Conservation (phyloP, 2,888 invertebrate species). For the Andrena fulva region DNA sequence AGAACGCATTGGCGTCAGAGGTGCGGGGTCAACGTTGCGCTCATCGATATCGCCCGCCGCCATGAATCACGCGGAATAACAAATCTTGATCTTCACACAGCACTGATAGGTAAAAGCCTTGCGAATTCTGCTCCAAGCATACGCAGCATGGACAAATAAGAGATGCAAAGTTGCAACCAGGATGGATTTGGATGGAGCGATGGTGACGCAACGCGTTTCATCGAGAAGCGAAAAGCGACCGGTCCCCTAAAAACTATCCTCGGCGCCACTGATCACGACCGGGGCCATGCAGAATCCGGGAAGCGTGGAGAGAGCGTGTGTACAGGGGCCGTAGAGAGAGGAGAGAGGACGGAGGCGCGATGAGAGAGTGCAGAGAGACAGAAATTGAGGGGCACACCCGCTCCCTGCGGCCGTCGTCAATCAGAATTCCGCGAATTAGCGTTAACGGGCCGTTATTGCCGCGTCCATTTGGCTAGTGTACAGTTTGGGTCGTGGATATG, state of each 20-base stretch:
- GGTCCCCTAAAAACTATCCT: constrained; percentile 18
- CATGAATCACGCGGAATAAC: neutral
- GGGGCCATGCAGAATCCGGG: constrained; percentile 40
- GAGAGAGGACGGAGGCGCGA: constrained; percentile 34
- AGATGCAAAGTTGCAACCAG: neutral
- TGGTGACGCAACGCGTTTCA: neutral
- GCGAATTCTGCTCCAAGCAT: no score
- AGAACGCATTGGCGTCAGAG: constrained; percentile 46
- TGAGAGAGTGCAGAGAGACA: constrained; percentile 58
- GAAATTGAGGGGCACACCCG: constrained; percentile 72
- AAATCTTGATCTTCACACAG: neutral
- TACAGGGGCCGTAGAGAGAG: constrained; percentile 26
- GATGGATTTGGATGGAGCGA: neutral
- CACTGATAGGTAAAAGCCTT: neutral
- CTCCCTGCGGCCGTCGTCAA: constrained; percentile 82
- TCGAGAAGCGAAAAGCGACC: neutral
- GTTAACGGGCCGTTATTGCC: constrained; percentile 85
- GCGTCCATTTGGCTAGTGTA: constrained; percentile 85
- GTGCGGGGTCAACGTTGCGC: constrained; percentile 2
- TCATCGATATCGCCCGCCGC: neutral
- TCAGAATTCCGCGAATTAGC: constrained; percentile 85
- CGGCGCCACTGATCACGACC: constrained; percentile 33
- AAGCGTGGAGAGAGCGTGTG: constrained; percentile 54
- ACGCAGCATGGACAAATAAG: neutral
- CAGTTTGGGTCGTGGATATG: constrained; percentile 83